Base-by-base conservation (phyloP, 2,113 vertebrate species). In the Callionymus lyra region DNA sequence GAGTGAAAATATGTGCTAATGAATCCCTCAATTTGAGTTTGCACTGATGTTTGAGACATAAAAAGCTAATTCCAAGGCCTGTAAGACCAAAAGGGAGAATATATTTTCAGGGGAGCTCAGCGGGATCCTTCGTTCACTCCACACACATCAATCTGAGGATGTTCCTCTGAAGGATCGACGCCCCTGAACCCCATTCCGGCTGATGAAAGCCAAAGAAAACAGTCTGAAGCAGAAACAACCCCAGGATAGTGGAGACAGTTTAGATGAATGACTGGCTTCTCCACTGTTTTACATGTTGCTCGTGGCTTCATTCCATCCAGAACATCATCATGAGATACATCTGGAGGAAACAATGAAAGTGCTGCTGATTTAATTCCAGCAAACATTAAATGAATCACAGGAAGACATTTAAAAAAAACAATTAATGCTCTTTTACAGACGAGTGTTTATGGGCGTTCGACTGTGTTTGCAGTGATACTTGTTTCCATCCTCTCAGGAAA, bases 141-240 rank as follows among this genome's bases (percentile, higher is more conserved):
- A 18, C 13, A 32, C 39, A 47, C 51, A 54, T 58, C 39, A 33
- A 12, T 56, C 58, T 60, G 68, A 58, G 65, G 69, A 76, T 63
- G 65, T 62, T 63, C 49, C 47, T 48, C 52, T 50, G 57, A 62
- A 72, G 37, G 56, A 68, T 38, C 35, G 56, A 52, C 62, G 56
- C 57, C 59, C 69, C 74, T 80, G 60, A 67, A 46, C 56, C 74
- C 53, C 62, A 76, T 74, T 74, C 56, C 70, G 43, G 18, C 44
- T 16, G 35, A 54, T 58, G 55, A 70, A 73, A 67, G 55, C n/a
- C 1, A 17, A 27, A 8, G 4, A 4, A 27, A 40, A 50, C 56
- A 56, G 68, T 60, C 45, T 51, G 56, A 66, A 56, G 54, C 70
- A 65, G 76, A 74, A 50, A 64, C 27, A 54, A 44, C 33, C 54